These are phyloP conservation scores for Pseudopleuronectes americanus DNA, from an alignment of 2,797 vertebrate species.

Conservation along the genomic window DNA sequence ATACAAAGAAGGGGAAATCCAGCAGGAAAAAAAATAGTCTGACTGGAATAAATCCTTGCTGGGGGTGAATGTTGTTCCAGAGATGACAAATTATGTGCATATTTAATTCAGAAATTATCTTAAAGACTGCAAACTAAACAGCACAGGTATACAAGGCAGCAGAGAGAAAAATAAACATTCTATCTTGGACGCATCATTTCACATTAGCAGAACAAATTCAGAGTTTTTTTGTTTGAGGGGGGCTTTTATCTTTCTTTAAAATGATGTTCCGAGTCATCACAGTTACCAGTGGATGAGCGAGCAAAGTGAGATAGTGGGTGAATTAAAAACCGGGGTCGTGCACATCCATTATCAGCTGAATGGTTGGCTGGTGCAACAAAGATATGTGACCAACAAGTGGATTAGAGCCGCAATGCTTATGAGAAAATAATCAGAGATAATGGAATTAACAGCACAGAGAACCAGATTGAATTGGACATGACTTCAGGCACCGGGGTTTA, in stretches of 20 bases:
- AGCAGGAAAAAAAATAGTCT: slow-evolving; percentile 60
- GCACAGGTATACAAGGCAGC: slow-evolving; percentile 4
- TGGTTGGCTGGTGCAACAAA: slow-evolving; percentile 57
- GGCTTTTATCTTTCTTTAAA: slow-evolving; percentile 28
- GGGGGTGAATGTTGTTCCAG: slow-evolving; percentile 66
- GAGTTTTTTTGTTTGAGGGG: not conserved
- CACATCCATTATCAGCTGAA: slow-evolving; percentile 58
- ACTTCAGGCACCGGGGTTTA: slow-evolving; percentile 57
- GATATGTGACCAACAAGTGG: slow-evolving; percentile 73
- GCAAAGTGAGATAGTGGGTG: slow-evolving; percentile 21
- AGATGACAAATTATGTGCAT: slow-evolving; percentile 65
- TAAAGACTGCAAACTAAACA: slow-evolving; percentile 33
- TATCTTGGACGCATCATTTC: slow-evolving; percentile 13
- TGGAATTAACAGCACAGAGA: slow-evolving; percentile 65
- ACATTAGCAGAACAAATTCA: slow-evolving; percentile 26
- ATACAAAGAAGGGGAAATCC: slow-evolving; percentile 72
- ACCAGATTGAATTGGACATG: slow-evolving; percentile 49
- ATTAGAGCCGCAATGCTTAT: slow-evolving; percentile 70
- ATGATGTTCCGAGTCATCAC: slow-evolving; percentile 32
- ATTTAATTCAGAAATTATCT: slow-evolving; percentile 58
- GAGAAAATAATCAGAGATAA: slow-evolving; percentile 75
- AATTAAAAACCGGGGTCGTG: slow-evolving; percentile 57
- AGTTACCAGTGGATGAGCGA: slow-evolving; percentile 31
- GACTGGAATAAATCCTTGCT: slow-evolving; percentile 71
- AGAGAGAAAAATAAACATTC: slow-evolving; percentile 40